Percentiles rank a stretch among this genome's conserved stretches.
Conservation (phyloP, 2,888 invertebrate genomes). For the Apotomis turbidana region DNA sequence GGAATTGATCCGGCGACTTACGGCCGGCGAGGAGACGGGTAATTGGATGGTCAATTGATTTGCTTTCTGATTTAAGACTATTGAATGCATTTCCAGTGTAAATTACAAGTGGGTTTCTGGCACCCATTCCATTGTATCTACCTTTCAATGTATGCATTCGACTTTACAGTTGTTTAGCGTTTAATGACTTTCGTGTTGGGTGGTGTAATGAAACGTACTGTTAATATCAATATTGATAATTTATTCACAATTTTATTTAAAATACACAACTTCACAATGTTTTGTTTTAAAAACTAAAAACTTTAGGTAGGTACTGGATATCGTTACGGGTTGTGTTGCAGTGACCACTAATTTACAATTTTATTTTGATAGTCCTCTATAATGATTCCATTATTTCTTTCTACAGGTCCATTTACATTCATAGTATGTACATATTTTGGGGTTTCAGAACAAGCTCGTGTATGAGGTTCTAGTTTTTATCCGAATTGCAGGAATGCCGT, state of each 20-base stretch:
- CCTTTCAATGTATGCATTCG: neutral
- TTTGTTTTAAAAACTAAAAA: slow-evolving; percentile 82
- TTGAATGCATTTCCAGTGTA: slow-evolving; percentile 30
- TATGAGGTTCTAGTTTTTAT: slow-evolving; percentile 47
- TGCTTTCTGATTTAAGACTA: slow-evolving; percentile 65
- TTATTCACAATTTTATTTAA: slow-evolving; percentile 84
- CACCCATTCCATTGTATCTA: slow-evolving; percentile 4
- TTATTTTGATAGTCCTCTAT: slow-evolving; percentile 67
- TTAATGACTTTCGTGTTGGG: neutral
- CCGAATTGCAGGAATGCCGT: neutral
- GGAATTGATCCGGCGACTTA: slow-evolving; percentile 83
- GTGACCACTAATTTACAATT: slow-evolving; percentile 75
- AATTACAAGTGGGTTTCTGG: slow-evolving; percentile 4
- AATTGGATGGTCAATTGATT: slow-evolving; percentile 78
- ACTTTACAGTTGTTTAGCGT: neutral
- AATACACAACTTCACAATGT: slow-evolving; percentile 84
- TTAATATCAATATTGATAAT: slow-evolving; percentile 83
- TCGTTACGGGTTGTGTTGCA: slow-evolving; percentile 74
- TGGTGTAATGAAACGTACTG: slow-evolving; percentile 54
- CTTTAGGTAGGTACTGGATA: slow-evolving; percentile 81
- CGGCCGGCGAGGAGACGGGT: slow-evolving; percentile 68
- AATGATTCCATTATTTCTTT: slow-evolving; percentile 63
- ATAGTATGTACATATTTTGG: slow-evolving; percentile 72
- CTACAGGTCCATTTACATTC: slow-evolving; percentile 77
- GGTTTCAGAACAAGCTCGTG: slow-evolving; percentile 60